phyloP scores from a whole-genome alignment of 2,797 vertebrate genomes.

The Chelon labrosus region DNA sequence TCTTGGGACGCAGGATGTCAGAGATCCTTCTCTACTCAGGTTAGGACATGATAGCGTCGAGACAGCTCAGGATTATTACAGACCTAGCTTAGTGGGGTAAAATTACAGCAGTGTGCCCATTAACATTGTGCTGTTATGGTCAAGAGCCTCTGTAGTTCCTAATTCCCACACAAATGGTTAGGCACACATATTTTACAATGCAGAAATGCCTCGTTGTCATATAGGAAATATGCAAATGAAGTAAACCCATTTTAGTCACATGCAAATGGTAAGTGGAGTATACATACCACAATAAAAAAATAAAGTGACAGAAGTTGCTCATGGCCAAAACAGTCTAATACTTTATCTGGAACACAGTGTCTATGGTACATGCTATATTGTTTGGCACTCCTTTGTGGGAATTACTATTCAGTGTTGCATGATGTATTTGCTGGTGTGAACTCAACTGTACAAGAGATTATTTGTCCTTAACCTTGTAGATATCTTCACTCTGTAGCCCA shows the following conservation, averaged over 20 bases:
- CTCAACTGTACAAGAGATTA: background rate
- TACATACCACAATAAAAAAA: background rate
- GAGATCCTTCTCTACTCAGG: slow-evolving; percentile 91
- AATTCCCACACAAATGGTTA: background rate
- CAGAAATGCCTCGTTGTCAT: background rate
- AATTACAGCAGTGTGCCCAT: background rate
- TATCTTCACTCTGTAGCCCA: background rate
- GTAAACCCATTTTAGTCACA: background rate
- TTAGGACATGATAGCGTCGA: slow-evolving; percentile 50
- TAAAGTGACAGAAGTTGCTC: background rate
- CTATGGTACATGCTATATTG: background rate
- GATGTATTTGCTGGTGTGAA: background rate
- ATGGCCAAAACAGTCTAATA: background rate
- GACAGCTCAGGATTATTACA: background rate
- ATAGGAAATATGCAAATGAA: slow-evolving; percentile 22
- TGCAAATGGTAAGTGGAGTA: background rate
- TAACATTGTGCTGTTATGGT: background rate
- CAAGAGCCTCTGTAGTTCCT: background rate
- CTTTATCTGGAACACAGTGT: background rate
- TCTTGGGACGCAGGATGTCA: slow-evolving; percentile 91
- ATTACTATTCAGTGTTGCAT: background rate
- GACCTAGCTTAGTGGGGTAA: background rate
- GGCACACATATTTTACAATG: background rate
- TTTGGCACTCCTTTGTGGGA: background rate
- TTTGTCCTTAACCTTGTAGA: background rate